Percentiles rank a stretch among this genome's conserved stretches.
Evolutionary conservation across 2,888 invertebrate species (phyloP).

Genomic region (Folsomia candida): DNA sequence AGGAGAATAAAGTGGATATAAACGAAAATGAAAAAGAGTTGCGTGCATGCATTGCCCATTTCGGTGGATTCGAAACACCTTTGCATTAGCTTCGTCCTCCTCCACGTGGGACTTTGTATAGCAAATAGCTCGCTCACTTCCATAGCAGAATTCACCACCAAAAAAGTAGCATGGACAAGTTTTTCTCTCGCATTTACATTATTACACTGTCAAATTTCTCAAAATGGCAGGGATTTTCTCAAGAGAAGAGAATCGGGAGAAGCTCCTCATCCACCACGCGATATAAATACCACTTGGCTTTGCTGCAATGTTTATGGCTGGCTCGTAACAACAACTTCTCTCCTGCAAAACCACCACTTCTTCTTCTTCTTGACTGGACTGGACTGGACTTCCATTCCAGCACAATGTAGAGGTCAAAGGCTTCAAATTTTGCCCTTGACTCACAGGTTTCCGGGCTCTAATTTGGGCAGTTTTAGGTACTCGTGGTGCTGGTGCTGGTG

Average conservation of each 20-base stretch:
- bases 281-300: constrained; percentile 20
- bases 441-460: constrained; percentile 16
- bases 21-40: too few relatives aligned
- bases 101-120: constrained; percentile 33
- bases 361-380: too few relatives aligned
- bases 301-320: background rate
- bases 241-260: constrained; percentile 23
- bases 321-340: background rate
- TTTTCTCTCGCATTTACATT: constrained; percentile 50
- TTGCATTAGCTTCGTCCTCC: constrained; percentile 36
- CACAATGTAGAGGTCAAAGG: constrained; percentile 3
- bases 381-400: background rate
- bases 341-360: background rate
- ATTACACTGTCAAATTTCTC: constrained; percentile 51
- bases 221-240: constrained; percentile 50
- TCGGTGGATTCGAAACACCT: constrained; percentile 42
- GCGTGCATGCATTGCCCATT: constrained; percentile 34
- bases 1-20: too few relatives aligned
- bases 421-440: constrained; percentile 9
- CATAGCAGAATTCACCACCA: constrained; percentile 41
- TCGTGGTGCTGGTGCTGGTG: background rate
- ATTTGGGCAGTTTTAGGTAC: constrained; percentile 14
- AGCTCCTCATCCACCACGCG: too few relatives aligned
- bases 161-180: constrained; percentile 52
- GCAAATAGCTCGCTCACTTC: background rate